Evolutionary conservation across 2,797 vertebrate species (phyloP).

Genomic region (Eulemur mongoz): DNA sequence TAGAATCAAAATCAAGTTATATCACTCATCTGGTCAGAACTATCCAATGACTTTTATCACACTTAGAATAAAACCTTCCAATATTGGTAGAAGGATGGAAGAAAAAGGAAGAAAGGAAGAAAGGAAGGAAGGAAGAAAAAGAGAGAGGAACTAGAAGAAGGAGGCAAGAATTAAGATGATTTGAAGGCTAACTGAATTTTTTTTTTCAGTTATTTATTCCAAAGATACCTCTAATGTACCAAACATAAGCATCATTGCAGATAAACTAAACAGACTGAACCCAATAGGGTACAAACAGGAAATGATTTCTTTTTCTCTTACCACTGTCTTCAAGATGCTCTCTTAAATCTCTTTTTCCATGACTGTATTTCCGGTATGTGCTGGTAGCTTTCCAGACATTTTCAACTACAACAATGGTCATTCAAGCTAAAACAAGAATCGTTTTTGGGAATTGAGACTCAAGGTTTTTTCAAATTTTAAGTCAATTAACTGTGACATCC

Average conservation of each 20-base stretch:
- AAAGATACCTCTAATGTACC: background rate
- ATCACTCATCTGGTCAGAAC: background rate
- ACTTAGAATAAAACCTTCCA: background rate
- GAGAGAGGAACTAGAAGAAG: background rate
- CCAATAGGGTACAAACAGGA: background rate
- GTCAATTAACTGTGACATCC: background rate
- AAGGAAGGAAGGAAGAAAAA: background rate
- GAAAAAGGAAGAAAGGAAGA: background rate
- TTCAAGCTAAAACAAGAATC: background rate
- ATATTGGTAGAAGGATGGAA: background rate
- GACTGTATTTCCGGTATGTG: background rate
- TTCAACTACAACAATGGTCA: background rate
- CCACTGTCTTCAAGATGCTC: background rate
- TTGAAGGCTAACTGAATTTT: background rate
- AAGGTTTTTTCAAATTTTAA: background rate
- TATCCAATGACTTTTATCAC: background rate
- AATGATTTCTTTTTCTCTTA: background rate
- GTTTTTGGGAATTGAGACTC: background rate
- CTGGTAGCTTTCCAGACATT: background rate
- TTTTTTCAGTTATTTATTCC: background rate
- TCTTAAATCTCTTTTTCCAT: background rate
- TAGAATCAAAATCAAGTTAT: background rate
- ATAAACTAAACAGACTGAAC: background rate
- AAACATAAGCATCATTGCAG: background rate
- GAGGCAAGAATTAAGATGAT: background rate